phyloP scores from a whole-genome alignment of 2,797 vertebrate genomes.

The Phoxinus dragarum region DNA sequence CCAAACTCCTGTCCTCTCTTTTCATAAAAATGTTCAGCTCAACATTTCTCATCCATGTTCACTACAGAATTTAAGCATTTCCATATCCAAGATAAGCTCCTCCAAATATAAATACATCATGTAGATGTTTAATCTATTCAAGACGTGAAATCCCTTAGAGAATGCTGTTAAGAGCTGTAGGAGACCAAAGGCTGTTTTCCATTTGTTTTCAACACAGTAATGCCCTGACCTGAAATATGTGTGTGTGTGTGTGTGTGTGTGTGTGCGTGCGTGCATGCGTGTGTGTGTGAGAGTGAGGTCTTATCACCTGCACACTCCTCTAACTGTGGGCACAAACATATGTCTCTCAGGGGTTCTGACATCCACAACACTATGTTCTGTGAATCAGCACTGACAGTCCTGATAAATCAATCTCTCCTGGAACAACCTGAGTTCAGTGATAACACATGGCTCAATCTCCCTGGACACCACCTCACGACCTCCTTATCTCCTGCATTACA shows the following conservation, averaged over 20 bases:
- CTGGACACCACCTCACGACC: slow-evolving; percentile 48
- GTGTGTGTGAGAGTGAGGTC: background rate
- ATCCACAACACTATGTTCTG: slow-evolving; percentile 44
- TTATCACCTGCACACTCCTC: slow-evolving; percentile 24
- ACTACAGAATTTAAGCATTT: background rate
- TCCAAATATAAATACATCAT: slow-evolving; percentile 42
- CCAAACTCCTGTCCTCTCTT: background rate
- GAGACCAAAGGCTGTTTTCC: slow-evolving; percentile 32
- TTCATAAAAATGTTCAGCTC: background rate
- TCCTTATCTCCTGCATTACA: slow-evolving; percentile 60
- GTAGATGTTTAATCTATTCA: slow-evolving; percentile 36
- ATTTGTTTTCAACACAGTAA: slow-evolving; percentile 25
- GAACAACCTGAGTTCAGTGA: slow-evolving; percentile 19
- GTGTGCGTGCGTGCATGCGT: too few species aligned
- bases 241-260: background rate
- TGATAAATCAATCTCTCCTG: slow-evolving; percentile 41
- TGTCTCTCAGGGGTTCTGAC: slow-evolving; percentile 42
- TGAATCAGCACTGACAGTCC: slow-evolving; percentile 49
- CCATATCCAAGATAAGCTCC: slow-evolving; percentile 21
- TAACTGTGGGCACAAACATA: slow-evolving; percentile 46
- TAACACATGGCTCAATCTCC: slow-evolving; percentile 33
- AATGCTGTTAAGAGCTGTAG: background rate
- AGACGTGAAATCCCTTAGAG: slow-evolving; percentile 6
- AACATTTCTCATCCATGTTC: slow-evolving; percentile 1
- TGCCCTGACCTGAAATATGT: slow-evolving; percentile 27